A percentile compares a stretch with the other conserved stretches of the same genome.
These are phyloP conservation scores for Lasiurus borealis DNA, from an alignment of 2,113 vertebrate species.

Conservation along the genomic window DNA sequence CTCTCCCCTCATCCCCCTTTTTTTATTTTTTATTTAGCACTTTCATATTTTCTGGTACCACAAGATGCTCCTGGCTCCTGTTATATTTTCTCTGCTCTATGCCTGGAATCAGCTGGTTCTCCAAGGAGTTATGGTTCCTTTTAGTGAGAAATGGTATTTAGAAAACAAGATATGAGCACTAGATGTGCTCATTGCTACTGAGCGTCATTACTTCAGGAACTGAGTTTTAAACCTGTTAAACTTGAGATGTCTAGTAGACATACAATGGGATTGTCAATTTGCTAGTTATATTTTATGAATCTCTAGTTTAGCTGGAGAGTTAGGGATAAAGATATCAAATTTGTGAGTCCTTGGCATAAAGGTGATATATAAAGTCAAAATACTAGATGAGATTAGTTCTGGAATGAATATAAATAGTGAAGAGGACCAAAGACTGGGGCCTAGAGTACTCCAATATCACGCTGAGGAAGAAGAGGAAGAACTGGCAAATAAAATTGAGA, in stretches of 20 bases:
- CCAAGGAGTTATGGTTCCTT: neutral
- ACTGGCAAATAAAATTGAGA: neutral
- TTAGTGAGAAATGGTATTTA: neutral
- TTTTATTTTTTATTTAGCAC: neutral
- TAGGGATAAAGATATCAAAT: neutral
- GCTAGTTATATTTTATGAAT: neutral
- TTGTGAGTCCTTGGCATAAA: neutral
- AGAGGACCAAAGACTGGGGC: neutral
- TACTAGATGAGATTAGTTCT: neutral
- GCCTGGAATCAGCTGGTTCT: neutral
- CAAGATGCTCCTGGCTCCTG: neutral
- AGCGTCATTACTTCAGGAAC: neutral
- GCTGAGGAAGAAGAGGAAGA: neutral
- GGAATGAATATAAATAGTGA: neutral
- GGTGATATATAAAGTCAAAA: neutral
- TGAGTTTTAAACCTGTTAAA: neutral
- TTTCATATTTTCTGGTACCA: slow-evolving; percentile 16
- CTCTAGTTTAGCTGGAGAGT: slow-evolving; percentile 10
- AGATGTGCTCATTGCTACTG: neutral
- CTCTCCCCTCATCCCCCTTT: too few relatives aligned
- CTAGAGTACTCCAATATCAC: neutral
- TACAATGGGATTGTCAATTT: neutral
- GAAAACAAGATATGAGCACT: neutral
- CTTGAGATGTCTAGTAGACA: neutral
- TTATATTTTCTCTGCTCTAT: neutral